These are phyloP conservation scores for Halotydeus destructor DNA, from an alignment of 1,140 invertebrate genomes.

Conservation along the genomic window DNA sequence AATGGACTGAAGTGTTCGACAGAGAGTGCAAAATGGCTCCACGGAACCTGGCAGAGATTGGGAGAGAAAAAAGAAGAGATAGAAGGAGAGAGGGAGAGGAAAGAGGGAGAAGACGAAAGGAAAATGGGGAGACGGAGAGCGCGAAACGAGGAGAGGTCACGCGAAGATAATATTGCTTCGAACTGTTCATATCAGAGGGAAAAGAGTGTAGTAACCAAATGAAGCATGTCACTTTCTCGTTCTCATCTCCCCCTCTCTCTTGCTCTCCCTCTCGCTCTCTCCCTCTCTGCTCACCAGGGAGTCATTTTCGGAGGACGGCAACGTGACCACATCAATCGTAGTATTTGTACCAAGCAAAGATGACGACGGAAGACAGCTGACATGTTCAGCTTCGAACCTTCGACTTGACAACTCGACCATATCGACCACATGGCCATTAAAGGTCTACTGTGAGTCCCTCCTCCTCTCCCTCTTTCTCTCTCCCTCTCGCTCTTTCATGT, in stretches of 20 bases:
- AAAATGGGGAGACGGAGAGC: no score
- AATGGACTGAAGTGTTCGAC: background rate
- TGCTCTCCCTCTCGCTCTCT: background rate
- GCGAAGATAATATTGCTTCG: no score
- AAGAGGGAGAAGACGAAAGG: no score
- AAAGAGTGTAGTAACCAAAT: background rate
- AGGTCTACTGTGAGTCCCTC: constrained; percentile 57
- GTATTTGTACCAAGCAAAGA: constrained; percentile 48
- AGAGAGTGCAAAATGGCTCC: no score
- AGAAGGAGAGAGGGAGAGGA: no score
- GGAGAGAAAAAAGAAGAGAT: no score
- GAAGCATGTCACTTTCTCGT: background rate
- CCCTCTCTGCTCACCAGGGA: constrained; percentile 5
- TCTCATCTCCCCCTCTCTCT: no score
- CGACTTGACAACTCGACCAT: constrained; percentile 34
- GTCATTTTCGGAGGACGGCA: constrained; percentile 43
- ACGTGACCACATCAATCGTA: constrained; percentile 59
- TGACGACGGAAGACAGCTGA: constrained; percentile 53
- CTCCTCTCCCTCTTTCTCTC: no score
- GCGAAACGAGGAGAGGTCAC: no score
- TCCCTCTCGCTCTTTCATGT: no score
- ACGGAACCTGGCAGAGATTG: no score
- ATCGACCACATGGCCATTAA: constrained; percentile 56
- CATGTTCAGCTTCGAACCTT: constrained; percentile 59
- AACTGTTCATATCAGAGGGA: background rate